Base-by-base conservation (phyloP, 2,888 invertebrate species). In the Aplocera efformata region DNA sequence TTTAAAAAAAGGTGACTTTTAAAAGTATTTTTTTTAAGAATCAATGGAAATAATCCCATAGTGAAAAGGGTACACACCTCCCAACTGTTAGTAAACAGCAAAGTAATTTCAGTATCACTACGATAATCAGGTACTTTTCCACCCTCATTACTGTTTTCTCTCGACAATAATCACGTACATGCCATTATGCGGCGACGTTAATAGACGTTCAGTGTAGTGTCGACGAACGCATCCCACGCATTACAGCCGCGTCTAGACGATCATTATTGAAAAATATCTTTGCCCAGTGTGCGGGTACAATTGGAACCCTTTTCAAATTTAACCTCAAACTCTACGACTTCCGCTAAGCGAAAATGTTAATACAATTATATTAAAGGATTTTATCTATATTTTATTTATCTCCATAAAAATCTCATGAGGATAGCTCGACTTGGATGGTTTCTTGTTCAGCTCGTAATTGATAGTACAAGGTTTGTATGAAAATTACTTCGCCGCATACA, bases 231-330 rank as follows among this genome's bases (percentile, higher is more conserved):
- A 10, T 1, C 32, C 17, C 10, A 21, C 10, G n/a, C 23, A 17
- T 37, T 32, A 40, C 32, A 27, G 48, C 21, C 27, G 22, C 31
- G 48, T 47, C 46, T 42, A 47, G 46, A 47, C 46, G 24, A 17
- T 27, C 26, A 34, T 32, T 36, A 45, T 45, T 34, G 33, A 27
- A 31, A 27, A 41, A 41, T 37, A 41, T 41, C 36, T 29, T 17
- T 17, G 13, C 9, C 7, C 23, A 26, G 37, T 42, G 36, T 42
- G 32, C 32, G 35, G 26, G n/a, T 32, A 32, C 30, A 33, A 37
- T 36, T 41, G 37, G 8, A 23, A 23, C 8, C 8, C 8, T 25
- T 25, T 25, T 25, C 5, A 25, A 7, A n/a, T n/a, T n/a, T n/a
- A n/a, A n/a, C n/a, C n/a, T n/a, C n/a, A n/a, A n/a, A n/a, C n/a